These are phyloP conservation scores for Drosophila equinoxialis DNA, from an alignment of 1,140 invertebrate species.

Conservation along the genomic window DNA sequence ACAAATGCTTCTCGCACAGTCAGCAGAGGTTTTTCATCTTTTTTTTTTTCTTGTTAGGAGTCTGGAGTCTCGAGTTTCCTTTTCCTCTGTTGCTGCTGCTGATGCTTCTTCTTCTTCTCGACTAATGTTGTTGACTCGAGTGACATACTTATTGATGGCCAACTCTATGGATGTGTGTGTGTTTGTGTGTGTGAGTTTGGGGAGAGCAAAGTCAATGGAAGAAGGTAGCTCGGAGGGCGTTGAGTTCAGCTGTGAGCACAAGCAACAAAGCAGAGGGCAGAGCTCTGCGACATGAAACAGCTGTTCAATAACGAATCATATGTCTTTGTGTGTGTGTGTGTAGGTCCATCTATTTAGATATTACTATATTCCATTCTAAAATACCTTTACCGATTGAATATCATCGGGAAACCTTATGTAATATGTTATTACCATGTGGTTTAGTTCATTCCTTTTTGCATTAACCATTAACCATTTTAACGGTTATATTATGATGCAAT, in stretches of 20 bases:
- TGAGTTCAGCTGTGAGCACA: background rate
- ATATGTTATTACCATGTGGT: no score
- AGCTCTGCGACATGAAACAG: constrained; percentile 6
- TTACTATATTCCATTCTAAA: no score
- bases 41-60: background rate
- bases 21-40: constrained; percentile 6
- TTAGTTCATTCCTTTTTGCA: no score
- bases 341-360: background rate
- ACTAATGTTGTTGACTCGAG: constrained; percentile 52
- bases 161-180: constrained; percentile 33
- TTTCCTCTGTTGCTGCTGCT: background rate
- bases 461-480: no score
- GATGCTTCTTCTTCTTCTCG: constrained; percentile 2
- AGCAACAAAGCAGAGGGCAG: background rate
- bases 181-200: background rate
- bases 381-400: no score
- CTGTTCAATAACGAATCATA: constrained; percentile 9
- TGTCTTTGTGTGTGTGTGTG: background rate
- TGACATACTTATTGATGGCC: constrained; percentile 69
- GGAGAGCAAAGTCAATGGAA: background rate
- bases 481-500: no score
- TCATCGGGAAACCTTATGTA: no score
- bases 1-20: constrained; percentile 43
- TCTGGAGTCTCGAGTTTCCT: constrained; percentile 25
- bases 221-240: constrained; percentile 2